Evolutionary conservation across 1,140 invertebrate genomes (phyloP).

Genomic region (Solen grandis): DNA sequence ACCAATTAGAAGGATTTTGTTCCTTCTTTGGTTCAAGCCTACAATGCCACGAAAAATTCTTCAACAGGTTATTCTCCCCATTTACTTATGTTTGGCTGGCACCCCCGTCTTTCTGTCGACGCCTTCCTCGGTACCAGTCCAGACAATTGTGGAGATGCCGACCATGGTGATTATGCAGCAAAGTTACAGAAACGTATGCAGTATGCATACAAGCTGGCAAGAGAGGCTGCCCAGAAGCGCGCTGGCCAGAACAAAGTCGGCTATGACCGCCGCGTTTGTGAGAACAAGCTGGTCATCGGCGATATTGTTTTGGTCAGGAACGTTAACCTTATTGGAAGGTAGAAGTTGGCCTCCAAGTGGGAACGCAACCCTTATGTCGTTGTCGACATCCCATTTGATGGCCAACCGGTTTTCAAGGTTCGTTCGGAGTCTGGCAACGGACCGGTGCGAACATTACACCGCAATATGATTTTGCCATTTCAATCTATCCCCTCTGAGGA

Average conservation of each 20-base stretch:
- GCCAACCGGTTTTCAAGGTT: slow-evolving; percentile 25
- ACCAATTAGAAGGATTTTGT: slow-evolving; percentile 31
- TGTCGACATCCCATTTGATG: neutral
- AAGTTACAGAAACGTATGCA: slow-evolving; percentile 14
- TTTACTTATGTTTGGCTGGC: slow-evolving; percentile 53
- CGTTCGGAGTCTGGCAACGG: neutral
- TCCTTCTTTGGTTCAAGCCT: slow-evolving; percentile 38
- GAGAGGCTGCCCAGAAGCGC: slow-evolving; percentile 3
- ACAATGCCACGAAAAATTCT: slow-evolving; percentile 48
- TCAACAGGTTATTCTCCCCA: slow-evolving; percentile 34
- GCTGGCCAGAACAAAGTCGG: neutral
- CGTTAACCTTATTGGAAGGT: slow-evolving; percentile 4
- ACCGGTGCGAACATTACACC: neutral
- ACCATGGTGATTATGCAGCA: neutral
- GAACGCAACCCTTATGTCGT: slow-evolving; percentile 22
- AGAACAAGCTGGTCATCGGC: neutral
- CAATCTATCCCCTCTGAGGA: too few relatives aligned
- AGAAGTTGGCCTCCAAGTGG: slow-evolving; percentile 46
- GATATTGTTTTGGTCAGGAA: slow-evolving; percentile 39
- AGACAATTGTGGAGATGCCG: neutral
- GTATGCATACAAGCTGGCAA: slow-evolving; percentile 30
- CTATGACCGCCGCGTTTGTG: slow-evolving; percentile 18
- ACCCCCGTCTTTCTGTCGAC: slow-evolving; percentile 45
- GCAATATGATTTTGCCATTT: slow-evolving; percentile 32
- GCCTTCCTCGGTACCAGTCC: slow-evolving; percentile 29